Conservation (phyloP, 2,113 vertebrate species). For the Microcebus lehilahytsara region DNA sequence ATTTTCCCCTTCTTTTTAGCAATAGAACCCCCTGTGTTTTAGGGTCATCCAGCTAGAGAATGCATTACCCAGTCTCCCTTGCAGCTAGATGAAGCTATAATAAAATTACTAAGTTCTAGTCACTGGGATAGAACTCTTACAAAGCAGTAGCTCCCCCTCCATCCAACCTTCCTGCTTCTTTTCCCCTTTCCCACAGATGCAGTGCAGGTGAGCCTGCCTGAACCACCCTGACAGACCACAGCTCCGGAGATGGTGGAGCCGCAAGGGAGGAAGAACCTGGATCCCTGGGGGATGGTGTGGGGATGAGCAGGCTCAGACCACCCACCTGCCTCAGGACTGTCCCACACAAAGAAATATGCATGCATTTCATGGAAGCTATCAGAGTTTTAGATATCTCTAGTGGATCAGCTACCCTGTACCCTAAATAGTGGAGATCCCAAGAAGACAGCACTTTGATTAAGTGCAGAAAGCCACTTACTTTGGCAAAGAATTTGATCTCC, state of each 20-base stretch:
- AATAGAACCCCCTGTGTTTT: neutral
- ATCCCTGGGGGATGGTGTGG: neutral
- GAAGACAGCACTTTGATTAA: neutral
- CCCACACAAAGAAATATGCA: neutral
- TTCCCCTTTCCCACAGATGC: neutral
- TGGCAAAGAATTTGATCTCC: slow-evolving; percentile 99
- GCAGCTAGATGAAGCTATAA: neutral
- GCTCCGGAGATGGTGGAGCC: neutral
- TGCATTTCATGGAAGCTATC: neutral
- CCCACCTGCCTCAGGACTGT: neutral
- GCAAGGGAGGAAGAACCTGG: neutral
- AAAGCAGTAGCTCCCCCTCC: neutral
- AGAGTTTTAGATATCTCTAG: neutral
- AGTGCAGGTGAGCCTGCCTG: neutral
- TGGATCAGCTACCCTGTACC: neutral
- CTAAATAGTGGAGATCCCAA: neutral
- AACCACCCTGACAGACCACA: neutral
- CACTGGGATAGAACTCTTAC: neutral
- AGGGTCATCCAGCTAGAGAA: neutral
- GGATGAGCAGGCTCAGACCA: neutral
- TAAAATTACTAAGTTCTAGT: neutral
- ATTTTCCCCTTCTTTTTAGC: neutral
- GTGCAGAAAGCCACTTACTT: slow-evolving; percentile 85
- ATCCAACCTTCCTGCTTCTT: neutral
- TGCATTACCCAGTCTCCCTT: neutral